Conservation (phyloP, 2,797 vertebrate genomes). For the Enteromius fasciolatus region DNA sequence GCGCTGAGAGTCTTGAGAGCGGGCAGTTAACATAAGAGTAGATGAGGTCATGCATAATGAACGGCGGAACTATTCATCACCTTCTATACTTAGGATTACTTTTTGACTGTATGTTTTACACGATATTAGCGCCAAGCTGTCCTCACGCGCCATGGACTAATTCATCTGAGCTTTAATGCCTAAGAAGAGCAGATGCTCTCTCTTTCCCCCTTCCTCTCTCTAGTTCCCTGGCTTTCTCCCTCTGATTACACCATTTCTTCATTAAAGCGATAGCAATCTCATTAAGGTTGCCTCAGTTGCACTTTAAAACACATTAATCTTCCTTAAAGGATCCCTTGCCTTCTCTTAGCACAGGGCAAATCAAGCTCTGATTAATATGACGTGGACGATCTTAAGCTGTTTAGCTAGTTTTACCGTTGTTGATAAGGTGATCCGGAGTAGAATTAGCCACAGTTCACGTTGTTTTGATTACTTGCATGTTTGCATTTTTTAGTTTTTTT, state of each 20-base stretch:
- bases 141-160: slow-evolving; percentile 47
- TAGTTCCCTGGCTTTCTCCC: slow-evolving; percentile 17
- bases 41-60: slow-evolving; percentile 26
- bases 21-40: slow-evolving; percentile 6
- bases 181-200: slow-evolving; percentile 32
- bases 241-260: slow-evolving; percentile 51
- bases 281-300: slow-evolving; percentile 51
- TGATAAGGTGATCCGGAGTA: slow-evolving; percentile 48
- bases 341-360: slow-evolving; percentile 38
- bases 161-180: slow-evolving; percentile 37
- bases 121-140: slow-evolving; percentile 65
- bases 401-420: slow-evolving; percentile 50
- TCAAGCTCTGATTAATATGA: slow-evolving; percentile 61
- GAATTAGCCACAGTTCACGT: slow-evolving; percentile 42
- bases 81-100: slow-evolving; percentile 47
- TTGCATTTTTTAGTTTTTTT: slow-evolving; percentile 6
- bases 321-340: slow-evolving; percentile 50
- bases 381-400: slow-evolving; percentile 57
- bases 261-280: slow-evolving; percentile 57
- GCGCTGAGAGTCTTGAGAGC: neutral
- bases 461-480: neutral
- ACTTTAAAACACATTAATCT: slow-evolving; percentile 56
- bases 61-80: slow-evolving; percentile 49
- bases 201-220: slow-evolving; percentile 20
- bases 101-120: slow-evolving; percentile 53